phyloP scores from a whole-genome alignment of 2,113 vertebrate species.

The Coptodon bakossiorum region DNA sequence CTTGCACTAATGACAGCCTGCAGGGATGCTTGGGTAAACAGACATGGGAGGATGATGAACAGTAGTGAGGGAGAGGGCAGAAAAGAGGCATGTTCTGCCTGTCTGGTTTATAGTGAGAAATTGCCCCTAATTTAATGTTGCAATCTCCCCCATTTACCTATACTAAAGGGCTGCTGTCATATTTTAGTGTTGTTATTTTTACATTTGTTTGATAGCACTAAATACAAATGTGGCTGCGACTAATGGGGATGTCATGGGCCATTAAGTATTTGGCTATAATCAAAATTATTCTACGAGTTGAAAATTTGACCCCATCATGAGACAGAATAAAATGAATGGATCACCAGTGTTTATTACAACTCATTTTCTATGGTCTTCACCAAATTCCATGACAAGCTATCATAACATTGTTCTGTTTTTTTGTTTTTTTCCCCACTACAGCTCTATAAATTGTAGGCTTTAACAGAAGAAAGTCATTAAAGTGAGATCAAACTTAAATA shows the following conservation, averaged over 20 bases:
- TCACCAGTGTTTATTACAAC: background rate
- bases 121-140: background rate
- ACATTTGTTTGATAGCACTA: background rate
- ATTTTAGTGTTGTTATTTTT: background rate
- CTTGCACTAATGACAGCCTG: constrained; percentile 19
- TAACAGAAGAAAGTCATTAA: background rate
- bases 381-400: background rate
- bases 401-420: background rate
- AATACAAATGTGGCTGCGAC: background rate
- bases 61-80: background rate
- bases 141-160: background rate
- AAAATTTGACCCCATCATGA: background rate
- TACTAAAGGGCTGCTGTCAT: background rate
- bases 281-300: background rate
- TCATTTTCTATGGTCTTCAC: background rate
- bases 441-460: background rate
- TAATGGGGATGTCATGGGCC: background rate
- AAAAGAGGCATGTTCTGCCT: background rate
- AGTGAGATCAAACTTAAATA: background rate
- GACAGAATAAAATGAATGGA: background rate
- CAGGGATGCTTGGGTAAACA: constrained; percentile 19
- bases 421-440: fast-evolving
- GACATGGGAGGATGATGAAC: constrained; percentile 11
- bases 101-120: background rate
- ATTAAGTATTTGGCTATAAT: background rate